These are phyloP conservation scores for Choristoneura rosaceana DNA, from an alignment of 2,888 invertebrate species.

Conservation along the genomic window DNA sequence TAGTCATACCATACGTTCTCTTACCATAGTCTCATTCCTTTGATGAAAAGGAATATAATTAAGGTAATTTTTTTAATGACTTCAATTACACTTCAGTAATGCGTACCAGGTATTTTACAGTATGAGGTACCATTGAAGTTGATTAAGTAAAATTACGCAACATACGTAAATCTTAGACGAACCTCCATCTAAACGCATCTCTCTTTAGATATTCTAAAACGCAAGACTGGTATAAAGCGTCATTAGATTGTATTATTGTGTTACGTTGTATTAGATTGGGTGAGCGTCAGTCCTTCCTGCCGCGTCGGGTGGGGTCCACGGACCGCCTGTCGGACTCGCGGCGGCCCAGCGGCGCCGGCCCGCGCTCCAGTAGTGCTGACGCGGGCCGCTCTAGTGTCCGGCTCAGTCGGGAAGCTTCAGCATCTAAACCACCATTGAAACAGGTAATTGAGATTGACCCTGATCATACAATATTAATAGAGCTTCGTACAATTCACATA, in stretches of 20 bases:
- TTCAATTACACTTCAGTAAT: no score
- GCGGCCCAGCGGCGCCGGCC: conserved; percentile 64
- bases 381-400: conserved; percentile 60
- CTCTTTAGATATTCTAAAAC: no score
- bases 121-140: no score
- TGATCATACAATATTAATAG: no score
- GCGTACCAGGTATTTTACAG: no score
- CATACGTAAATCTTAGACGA: no score
- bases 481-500: no score
- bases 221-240: not conserved
- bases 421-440: conserved; percentile 67
- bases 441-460: conserved; percentile 51
- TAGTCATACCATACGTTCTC: not conserved
- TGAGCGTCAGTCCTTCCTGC: conserved; percentile 71
- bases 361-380: conserved; percentile 76
- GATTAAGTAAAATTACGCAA: no score
- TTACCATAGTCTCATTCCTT: no score
- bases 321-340: conserved; percentile 73
- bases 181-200: no score
- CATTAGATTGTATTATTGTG: not conserved
- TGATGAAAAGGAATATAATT: no score
- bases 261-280: conserved; percentile 56
- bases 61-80: no score
- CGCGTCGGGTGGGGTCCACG: conserved; percentile 67
- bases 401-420: conserved; percentile 72